Base-by-base conservation (phyloP, 2,797 vertebrate species). In the Acanthopagrus latus region DNA sequence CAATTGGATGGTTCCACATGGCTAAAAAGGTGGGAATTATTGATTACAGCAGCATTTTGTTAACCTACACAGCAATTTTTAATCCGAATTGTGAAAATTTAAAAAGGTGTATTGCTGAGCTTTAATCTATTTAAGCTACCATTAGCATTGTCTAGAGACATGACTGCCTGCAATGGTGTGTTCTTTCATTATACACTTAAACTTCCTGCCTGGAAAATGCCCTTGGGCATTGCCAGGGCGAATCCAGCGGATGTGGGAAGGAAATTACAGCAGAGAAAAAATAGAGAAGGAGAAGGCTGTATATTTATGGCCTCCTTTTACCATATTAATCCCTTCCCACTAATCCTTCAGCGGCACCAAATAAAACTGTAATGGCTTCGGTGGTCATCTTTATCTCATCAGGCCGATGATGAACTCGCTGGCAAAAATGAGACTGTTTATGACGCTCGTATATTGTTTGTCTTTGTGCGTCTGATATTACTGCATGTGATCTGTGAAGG, bases 261-360 rank as follows among this genome's bases (percentile, higher is more conserved):
- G 67, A 83, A 88, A 85, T 84, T 44, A 77, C 83, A 86, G 73
- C 63, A 52, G 56, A 74, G 71, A 68, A 86, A 83, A 76, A 65
- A 48, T 38, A 21, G 44, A 69, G 43, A 73, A 62, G 52, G 67
- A 78, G 76, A 81, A 72, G 73, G 80, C 25, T n/a, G 63, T 85
- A 74, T 89, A 91, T 92, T 92, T 90, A 92, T 84, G 85, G 71
- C 82, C 70, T 82, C 78, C 73, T 83, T 81, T 89, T 86, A 81
- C 85, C 80, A 81, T 81, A 90, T 89, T 93, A 94, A 95, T 95
- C 91, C 85, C 81, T 82, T 78, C 79, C 46, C 85, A 82, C 89
- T 93, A 93, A 95, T 93, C 90, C 91, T 85, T 82, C 78, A 62
- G 81, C 83, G 78, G 83, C 86, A 84, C 83, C 83, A 91, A 92